A percentile compares a stretch with the other conserved stretches of the same genome.
These are phyloP conservation scores for Boloria selene DNA, from an alignment of 2,888 invertebrate genomes.

Conservation along the genomic window DNA sequence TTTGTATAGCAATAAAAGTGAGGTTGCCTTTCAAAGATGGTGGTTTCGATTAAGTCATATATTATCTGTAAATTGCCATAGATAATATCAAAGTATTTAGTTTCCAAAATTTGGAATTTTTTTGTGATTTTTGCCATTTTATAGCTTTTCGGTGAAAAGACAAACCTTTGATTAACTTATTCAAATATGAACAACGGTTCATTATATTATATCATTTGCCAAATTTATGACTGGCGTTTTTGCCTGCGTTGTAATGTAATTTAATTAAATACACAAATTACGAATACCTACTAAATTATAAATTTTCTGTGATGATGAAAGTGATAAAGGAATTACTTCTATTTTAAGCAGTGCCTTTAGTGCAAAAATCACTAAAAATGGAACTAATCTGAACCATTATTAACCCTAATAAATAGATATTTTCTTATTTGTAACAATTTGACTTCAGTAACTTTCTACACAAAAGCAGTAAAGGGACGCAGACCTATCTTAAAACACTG, in stretches of 20 bases:
- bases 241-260: background rate
- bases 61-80: constrained; percentile 72
- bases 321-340: no score
- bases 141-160: constrained; percentile 14
- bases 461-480: background rate
- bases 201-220: no score
- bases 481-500: constrained; percentile 7
- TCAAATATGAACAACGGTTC: background rate
- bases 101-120: constrained; percentile 43
- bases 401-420: no score
- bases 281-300: no score
- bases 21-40: constrained; percentile 40
- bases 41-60: constrained; percentile 72
- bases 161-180: constrained; percentile 1
- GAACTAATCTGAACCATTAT: no score
- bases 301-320: no score
- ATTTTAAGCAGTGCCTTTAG: no score
- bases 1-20: constrained; percentile 50
- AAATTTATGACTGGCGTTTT: no score
- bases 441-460: background rate
- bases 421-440: background rate
- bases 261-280: no score
- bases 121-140: constrained; percentile 30
- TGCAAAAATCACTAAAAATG: no score
- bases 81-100: constrained; percentile 63